Base-by-base conservation (phyloP, 2,113 vertebrate genomes). In the Puntigrus tetrazona region DNA sequence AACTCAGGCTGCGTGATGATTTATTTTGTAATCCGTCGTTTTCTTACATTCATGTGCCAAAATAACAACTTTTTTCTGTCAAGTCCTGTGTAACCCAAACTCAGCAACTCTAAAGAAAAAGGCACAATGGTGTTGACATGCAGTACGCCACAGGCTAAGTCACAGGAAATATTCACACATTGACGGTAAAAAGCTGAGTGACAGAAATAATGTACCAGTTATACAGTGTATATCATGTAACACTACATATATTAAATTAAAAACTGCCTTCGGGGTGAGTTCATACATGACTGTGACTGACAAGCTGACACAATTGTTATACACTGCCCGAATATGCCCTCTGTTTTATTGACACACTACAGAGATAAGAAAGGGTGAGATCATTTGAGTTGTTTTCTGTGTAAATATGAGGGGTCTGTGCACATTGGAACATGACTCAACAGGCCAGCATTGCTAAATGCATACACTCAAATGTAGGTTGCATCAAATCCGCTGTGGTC, bases 401-500 rank as follows among this genome's bases (percentile, higher is more conserved):
- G 63, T 69, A 81, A 52, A 81, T 69, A 69, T 70, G 43, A 81
- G 61, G 63, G 79, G 63, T 81, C 45, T 29, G 63, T 3, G 27
- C 20, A n/a, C 20, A 69, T 25, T 69, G 63, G 43, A 45, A 81
- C 79, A 69, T 50, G 79, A 81, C 79, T 52, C 27, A 81, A 81
- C 79, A 81, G 63, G 79, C 29, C 43, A 36, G 20, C 18, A 34
- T 67, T 81, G 79, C n/a, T 22, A 59, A 41, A 61, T 59, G 20
- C 76, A 59, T 11, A 63, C 7, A 4, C 59, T 69, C 29, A 81
- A 69, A 52, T 52, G 22, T 34, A 27, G 29, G 9, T 69, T 69
- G 61, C 27, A 47, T 47, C 4, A 31, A 27, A n/a, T 11, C 41
- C 5, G 16, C 8, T 67, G 4, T n/a, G 7, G 59, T 7, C 29